A percentile compares a stretch with the other conserved stretches of the same genome.
Conservation (phyloP, 1,140 invertebrate genomes). For the Pogonognathellus flavescens region DNA sequence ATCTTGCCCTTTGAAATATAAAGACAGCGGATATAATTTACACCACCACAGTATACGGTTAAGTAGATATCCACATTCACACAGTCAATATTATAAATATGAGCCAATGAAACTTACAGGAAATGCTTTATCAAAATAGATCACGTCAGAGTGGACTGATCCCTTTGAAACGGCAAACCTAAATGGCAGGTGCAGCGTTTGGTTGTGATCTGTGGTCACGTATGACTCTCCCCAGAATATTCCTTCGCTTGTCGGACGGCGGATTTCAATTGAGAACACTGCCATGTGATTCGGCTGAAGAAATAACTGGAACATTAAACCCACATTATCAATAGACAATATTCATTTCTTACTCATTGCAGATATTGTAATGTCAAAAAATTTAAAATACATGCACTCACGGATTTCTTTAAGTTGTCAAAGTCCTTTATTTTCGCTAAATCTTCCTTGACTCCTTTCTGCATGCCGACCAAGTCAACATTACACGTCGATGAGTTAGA, state of each 20-base stretch:
- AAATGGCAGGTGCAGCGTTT: slow-evolving; percentile 65
- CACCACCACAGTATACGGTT: not conserved
- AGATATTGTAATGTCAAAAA: not conserved
- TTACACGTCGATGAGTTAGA: slow-evolving; percentile 79
- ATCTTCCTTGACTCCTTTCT: slow-evolving; percentile 72
- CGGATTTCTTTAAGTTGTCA: slow-evolving; percentile 65
- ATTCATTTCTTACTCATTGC: too few species aligned
- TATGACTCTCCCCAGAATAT: slow-evolving; percentile 77
- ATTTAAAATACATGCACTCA: slow-evolving; percentile 33
- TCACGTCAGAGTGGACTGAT: slow-evolving; percentile 72
- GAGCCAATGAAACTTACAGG: slow-evolving; percentile 83
- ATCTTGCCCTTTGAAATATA: slow-evolving; percentile 80
- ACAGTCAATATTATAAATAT: too few species aligned
- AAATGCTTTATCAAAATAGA: slow-evolving; percentile 85
- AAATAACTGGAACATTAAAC: slow-evolving; percentile 70
- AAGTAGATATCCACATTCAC: too few species aligned
- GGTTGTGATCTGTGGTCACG: slow-evolving; percentile 66
- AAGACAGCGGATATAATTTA: slow-evolving; percentile 2
- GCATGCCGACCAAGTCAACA: slow-evolving; percentile 80
- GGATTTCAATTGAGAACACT: slow-evolving; percentile 80
- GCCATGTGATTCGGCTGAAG: slow-evolving; percentile 80
- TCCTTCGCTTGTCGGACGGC: slow-evolving; percentile 79
- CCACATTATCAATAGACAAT: too few species aligned
- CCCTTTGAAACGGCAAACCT: slow-evolving; percentile 65
- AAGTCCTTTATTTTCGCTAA: slow-evolving; percentile 65